A percentile compares a stretch with the other conserved stretches of the same genome.
Conservation (phyloP, 2,113 vertebrate genomes). For the Equus quagga region DNA sequence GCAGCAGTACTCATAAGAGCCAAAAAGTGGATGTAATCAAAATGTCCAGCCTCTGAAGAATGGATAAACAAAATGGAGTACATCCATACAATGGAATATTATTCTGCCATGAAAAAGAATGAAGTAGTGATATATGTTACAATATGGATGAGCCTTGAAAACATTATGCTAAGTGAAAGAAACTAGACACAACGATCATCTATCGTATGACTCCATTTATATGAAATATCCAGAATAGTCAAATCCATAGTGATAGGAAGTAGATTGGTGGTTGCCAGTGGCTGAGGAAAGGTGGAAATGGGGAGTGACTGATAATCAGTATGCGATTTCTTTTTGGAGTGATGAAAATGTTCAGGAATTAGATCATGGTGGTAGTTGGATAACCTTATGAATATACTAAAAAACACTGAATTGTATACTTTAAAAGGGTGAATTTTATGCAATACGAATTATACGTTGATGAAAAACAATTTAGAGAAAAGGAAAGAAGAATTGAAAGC, state of each 20-base stretch:
- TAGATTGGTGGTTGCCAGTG: neutral
- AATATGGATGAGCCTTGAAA: neutral
- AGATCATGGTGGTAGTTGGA: neutral
- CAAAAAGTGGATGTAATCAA: neutral
- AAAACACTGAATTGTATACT: neutral
- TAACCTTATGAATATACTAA: neutral
- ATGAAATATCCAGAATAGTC: neutral
- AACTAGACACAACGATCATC: neutral
- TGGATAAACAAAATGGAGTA: neutral
- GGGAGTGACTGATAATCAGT: neutral
- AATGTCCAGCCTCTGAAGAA: neutral
- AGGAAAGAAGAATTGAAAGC: neutral
- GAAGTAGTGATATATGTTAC: neutral
- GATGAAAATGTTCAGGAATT: neutral
- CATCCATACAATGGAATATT: neutral
- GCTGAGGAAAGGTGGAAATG: neutral
- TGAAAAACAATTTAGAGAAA: neutral
- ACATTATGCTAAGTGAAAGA: neutral
- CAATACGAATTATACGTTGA: neutral
- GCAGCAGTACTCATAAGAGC: neutral
- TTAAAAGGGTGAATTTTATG: neutral
- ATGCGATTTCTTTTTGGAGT: neutral
- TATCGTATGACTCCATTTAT: neutral
- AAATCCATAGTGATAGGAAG: neutral
- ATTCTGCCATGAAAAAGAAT: neutral